Conservation (phyloP, 2,113 vertebrate species). For the Notiomystis cincta region DNA sequence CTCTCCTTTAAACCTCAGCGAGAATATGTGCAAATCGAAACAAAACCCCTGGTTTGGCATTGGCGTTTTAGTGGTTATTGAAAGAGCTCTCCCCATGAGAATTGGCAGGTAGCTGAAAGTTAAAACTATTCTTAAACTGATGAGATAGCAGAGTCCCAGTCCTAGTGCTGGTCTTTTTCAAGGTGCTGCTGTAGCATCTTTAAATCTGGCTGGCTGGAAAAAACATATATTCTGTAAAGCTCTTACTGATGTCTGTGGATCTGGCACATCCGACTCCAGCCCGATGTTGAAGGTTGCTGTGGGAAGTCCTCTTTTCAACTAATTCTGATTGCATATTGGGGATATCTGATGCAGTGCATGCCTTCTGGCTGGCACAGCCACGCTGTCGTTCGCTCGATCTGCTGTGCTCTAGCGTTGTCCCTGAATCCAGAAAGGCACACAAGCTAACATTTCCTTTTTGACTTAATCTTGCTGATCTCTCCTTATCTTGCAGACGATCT, state of each 20-base stretch:
- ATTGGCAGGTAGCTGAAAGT: slow-evolving; percentile 7
- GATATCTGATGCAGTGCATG: slow-evolving; percentile 2
- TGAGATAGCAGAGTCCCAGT: not conserved
- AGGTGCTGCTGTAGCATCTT: not conserved
- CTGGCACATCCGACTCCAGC: not conserved
- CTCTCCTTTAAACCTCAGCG: not conserved
- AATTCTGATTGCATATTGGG: slow-evolving; percentile 36
- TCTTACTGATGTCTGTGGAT: slow-evolving; percentile 43
- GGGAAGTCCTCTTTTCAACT: slow-evolving; percentile 42
- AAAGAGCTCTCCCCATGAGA: slow-evolving; percentile 37
- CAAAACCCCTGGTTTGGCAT: slow-evolving; percentile 25
- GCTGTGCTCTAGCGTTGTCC: not conserved
- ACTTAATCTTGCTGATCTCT: slow-evolving; percentile 64
- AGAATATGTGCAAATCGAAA: slow-evolving; percentile 47
- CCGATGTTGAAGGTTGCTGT: slow-evolving; percentile 6
- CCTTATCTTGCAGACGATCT: slow-evolving; percentile 84
- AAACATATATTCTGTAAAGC: slow-evolving; percentile 43
- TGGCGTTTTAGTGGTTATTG: not conserved
- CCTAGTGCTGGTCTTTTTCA: not conserved
- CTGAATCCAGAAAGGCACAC: not conserved
- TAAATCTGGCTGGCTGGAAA: slow-evolving; percentile 35
- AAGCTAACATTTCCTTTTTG: slow-evolving; percentile 44
- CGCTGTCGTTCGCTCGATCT: not conserved
- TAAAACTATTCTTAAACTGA: not conserved
- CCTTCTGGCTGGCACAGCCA: slow-evolving; percentile 42